Base-by-base conservation (phyloP, 2,797 vertebrate species). In the Garrulus glandarius region DNA sequence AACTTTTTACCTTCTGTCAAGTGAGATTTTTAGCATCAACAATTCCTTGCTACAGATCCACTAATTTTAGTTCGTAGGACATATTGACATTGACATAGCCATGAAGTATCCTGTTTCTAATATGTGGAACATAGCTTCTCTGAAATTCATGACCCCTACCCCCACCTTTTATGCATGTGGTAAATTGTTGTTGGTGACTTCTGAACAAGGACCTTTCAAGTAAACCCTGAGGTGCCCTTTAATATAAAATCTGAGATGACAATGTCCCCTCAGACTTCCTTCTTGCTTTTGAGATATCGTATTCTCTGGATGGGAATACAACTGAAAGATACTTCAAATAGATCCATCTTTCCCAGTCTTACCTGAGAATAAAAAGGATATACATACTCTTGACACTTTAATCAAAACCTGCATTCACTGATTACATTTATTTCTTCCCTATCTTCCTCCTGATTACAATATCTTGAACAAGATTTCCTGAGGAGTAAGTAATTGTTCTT, bases 391-490 rank as follows among this genome's bases (percentile, higher is more conserved):
- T 82, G 52, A 67, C 34, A 74, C 3, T 75, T 85, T 86, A 81
- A 81, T 78, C 49, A 86, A 85, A 81, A 19, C 5, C 34, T 84
- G 5, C 6, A 53, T 29, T 6, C 15, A 39, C 43, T 43, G 39
- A 63, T 75, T 86, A 29, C 3, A 19, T 18, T 18, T 23, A 59
- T 67, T 91, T 67, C n/a, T 79, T 79, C 15, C 37, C 21, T 84
- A 22, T 63, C 34, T 89, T 70, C 5, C 5, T 52, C 17, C 12
- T 69, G 47, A 86, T 76, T 79, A 65, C 20, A 24, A 20, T 61
- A 59, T 57, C 50, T 89, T 69, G 30, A 91, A 74, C 55, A 87
- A 69, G 47, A 85, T 39, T 68, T 84, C 44, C 39, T 67, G 29
- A 89, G 29, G 18, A 50, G 4, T 61, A 80, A 75, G 15, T 69